Evolutionary conservation across 2,113 vertebrate genomes (phyloP), one percentile per base, ranked within the genome.

Genomic region (Oriolus oriolus): DNA sequence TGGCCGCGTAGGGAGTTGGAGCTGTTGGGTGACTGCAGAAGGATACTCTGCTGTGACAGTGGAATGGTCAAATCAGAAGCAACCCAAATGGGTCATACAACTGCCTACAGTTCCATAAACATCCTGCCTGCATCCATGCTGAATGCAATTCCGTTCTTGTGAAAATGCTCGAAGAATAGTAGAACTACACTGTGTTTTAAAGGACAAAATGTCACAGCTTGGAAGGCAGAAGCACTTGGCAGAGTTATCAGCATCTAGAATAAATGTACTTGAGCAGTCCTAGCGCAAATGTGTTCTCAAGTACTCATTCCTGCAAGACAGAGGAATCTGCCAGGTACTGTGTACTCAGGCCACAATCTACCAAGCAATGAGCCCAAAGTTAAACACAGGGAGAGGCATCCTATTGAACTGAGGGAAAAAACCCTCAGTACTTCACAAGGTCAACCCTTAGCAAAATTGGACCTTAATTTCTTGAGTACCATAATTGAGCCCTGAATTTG

Each of bases 1-100:
- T 66, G 63, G 8, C 45, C 0, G 0, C 3, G 13, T 12, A 50
- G 33, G 45, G 71, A 71, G 18, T 9, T 59, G 35, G 47, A 85
- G 50, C 33, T 70, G 37, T 41, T 66, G 39, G 12, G 26, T 69
- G 37, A 47, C 53, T 49, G 42, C 7, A 3, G 42, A 80, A 83
- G 45, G 90, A 64, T n/a, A 41, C 44, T 60, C 22, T 69, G 5
- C 35, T 10, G 31, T 68, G 31, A 61, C 37, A 84, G 50, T 15
- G 23, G 19, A 76, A 61, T 10, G 30, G 33, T 52, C 2, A 0
- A 27, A 52, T 35, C 28, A 84, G 45, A 84, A 63, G 22, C 26
- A 77, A 56, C 15, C 5, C 56, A 52, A 53, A 30, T 24, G 69
- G 31, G 45, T 33, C 20, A 39, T 42, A 37, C 16, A n/a, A 31